Conservation (phyloP, 2,888 invertebrate species). For the Pyrgus malvae region DNA sequence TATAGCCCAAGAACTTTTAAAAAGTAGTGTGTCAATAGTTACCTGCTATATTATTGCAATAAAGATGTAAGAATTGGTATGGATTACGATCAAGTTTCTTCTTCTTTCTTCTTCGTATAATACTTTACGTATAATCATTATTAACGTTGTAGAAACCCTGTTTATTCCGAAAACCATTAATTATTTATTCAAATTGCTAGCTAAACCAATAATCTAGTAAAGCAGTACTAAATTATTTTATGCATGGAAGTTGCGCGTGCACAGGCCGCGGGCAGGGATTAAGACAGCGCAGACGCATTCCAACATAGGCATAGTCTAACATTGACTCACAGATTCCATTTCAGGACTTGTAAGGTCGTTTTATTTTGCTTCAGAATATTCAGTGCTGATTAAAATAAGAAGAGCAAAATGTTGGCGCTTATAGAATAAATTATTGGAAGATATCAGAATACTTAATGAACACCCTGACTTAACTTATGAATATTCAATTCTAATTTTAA, state of each 20-base stretch:
- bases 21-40: no score
- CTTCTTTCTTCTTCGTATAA: no score
- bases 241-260: conserved; percentile 34
- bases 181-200: conserved; percentile 64
- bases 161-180: conserved; percentile 49
- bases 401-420: background rate
- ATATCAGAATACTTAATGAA: no score
- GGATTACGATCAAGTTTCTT: no score
- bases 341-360: conserved; percentile 39
- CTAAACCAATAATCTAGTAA: conserved; percentile 59
- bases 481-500: no score
- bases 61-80: no score
- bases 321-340: conserved; percentile 47
- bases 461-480: no score
- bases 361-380: conserved; percentile 23
- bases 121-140: conserved; percentile 31
- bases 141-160: background rate
- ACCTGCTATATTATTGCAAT: no score
- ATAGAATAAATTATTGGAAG: background rate
- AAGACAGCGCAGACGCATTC: conserved; percentile 44
- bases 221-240: conserved; percentile 54
- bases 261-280: conserved; percentile 41
- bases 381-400: background rate
- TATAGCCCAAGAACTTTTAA: no score
- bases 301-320: conserved; percentile 40